Percentiles rank a stretch among this genome's conserved stretches.
phyloP scores from a whole-genome alignment of 2,797 vertebrate species.

The Schizopygopsis pylzovi region DNA sequence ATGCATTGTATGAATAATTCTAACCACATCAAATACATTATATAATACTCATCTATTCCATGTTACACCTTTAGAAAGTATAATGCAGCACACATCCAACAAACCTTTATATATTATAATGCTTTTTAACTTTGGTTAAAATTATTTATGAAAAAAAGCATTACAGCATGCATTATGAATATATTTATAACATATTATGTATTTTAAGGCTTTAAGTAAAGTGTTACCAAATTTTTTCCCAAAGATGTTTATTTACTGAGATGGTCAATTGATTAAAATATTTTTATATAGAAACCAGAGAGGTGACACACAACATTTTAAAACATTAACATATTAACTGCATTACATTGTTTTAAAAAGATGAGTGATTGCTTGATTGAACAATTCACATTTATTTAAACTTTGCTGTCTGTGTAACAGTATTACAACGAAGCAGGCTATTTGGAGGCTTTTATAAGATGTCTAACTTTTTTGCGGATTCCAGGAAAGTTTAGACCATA shows the following conservation, averaged over 20 bases:
- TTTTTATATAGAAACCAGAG: background rate
- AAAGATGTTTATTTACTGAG: background rate
- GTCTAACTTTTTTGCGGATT: slow-evolving; percentile 60
- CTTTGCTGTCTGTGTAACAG: background rate
- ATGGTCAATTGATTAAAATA: background rate
- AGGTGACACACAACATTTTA: background rate
- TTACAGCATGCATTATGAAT: too few species aligned
- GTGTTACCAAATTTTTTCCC: background rate
- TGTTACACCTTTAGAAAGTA: too few species aligned
- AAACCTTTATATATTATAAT: too few species aligned
- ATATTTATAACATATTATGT: too few species aligned
- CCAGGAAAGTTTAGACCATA: slow-evolving; percentile 71
- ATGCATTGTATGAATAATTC: too few species aligned
- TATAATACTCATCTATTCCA: too few species aligned
- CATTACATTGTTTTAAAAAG: background rate
- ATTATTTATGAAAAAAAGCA: too few species aligned
- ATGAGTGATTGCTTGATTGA: background rate
- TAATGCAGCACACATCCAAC: too few species aligned
- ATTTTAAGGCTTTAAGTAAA: too few species aligned
- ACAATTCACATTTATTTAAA: background rate
- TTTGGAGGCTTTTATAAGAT: slow-evolving; percentile 13
- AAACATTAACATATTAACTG: background rate
- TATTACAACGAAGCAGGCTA: background rate
- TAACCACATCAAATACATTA: too few species aligned
- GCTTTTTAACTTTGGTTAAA: too few species aligned